A percentile compares a stretch with the other conserved stretches of the same genome.
These are phyloP conservation scores for Seriola rivoliana DNA, from an alignment of 2,113 vertebrate genomes.

Conservation along the genomic window DNA sequence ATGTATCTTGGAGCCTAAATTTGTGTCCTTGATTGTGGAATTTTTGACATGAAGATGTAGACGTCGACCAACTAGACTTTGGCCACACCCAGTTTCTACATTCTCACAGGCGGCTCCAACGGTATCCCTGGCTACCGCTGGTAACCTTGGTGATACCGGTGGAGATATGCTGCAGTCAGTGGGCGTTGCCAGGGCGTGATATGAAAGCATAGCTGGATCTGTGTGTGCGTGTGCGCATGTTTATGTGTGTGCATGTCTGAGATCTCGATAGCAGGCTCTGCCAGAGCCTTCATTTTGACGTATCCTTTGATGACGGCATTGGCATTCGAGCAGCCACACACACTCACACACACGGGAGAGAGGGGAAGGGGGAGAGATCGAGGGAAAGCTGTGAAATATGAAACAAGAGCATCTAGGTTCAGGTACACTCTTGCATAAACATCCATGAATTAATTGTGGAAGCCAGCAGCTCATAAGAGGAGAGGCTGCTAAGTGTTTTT, in stretches of 20 bases:
- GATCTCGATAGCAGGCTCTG: constrained; percentile 61
- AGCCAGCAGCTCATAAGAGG: constrained; percentile 36
- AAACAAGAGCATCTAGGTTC: constrained; percentile 69
- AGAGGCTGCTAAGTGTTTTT: constrained; percentile 22
- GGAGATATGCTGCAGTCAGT: constrained; percentile 83
- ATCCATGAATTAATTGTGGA: constrained; percentile 59
- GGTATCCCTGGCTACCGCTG: constrained; percentile 80
- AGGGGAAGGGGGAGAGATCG: constrained; percentile 48
- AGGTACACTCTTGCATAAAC: constrained; percentile 61
- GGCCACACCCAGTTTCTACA: constrained; percentile 74
- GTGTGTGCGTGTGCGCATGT: constrained; percentile 37
- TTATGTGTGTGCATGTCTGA: constrained; percentile 50
- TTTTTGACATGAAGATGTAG: constrained; percentile 29
- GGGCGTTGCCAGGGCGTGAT: constrained; percentile 83
- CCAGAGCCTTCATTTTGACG: constrained; percentile 75
- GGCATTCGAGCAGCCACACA: constrained; percentile 71
- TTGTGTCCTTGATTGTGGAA: background rate
- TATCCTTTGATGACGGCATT: constrained; percentile 81
- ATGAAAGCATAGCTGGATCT: constrained; percentile 77
- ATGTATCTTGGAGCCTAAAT: background rate
- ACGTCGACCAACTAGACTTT: constrained; percentile 52
- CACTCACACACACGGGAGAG: constrained; percentile 20
- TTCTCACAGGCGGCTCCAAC: constrained; percentile 69
- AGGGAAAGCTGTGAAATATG: constrained; percentile 66
- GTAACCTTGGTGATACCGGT: constrained; percentile 83